Conservation (phyloP, 2,113 vertebrate species). For the Pomatorhinus ruficollis region DNA sequence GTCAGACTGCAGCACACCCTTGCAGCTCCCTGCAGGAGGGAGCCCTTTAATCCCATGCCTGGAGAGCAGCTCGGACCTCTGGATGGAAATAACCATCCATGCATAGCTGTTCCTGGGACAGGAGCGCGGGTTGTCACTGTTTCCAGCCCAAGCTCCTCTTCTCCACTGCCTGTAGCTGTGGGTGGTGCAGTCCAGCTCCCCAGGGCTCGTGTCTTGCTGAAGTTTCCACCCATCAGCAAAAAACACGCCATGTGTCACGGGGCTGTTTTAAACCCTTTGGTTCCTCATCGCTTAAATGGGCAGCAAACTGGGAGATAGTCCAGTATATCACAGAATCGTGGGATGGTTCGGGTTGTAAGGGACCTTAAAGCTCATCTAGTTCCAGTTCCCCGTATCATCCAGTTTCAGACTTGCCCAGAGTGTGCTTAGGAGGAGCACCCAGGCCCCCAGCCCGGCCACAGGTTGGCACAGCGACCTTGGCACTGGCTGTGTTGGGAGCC, state of each 20-base stretch:
- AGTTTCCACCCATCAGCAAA: not conserved
- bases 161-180: not conserved
- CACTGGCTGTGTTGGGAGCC: not conserved
- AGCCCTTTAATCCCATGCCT: not conserved
- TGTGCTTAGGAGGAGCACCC: not conserved
- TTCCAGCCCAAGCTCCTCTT: not conserved
- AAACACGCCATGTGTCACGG: not conserved
- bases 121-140: fast-evolving
- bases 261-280: not conserved
- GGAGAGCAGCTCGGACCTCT: not conserved
- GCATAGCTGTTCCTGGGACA: not conserved
- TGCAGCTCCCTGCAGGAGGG: not conserved
- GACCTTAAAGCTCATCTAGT: not conserved
- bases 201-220: not conserved
- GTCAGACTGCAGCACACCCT: not conserved
- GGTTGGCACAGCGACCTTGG: not conserved
- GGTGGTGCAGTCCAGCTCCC: not conserved
- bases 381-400: not conserved
- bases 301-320: not conserved
- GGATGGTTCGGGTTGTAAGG: not conserved
- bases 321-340: not conserved
- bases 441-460: not conserved
- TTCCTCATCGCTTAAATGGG: not conserved
- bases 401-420: not conserved
- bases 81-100: not conserved